Evolutionary conservation across 2,797 vertebrate genomes (phyloP), one percentile per base, ranked within the genome.

Genomic region (Choloepus didactylus): DNA sequence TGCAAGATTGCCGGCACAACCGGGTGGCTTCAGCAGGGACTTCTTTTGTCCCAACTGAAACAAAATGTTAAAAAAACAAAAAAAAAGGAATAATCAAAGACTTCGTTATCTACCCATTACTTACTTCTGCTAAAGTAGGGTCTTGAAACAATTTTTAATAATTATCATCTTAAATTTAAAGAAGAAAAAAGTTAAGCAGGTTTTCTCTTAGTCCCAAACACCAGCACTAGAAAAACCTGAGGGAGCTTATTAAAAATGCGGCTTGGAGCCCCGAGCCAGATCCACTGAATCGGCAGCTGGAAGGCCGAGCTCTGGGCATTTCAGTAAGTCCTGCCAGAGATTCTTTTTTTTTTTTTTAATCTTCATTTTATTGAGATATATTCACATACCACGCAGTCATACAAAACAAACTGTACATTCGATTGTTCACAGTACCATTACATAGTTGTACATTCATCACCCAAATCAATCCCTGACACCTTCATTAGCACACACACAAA

Each of bases 41-140:
- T 97, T 99, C 96, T 96, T 98, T 60, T 96, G 95, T 44, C 96
- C 98, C 86, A 91, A 27, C 99, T 99, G 89, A 85, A 94, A 97
- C 18, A 95, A 27, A 94, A 35, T 15, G 9, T 76, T 23, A 81
- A 82, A 85, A 12, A 15, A 31, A 69, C 2, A 35, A 35, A 35
- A 35, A 9, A 69, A 38, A 66, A 0, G 46, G 66, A 91, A n/a
- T 60, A 27, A 51, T n/a, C n/a, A 19, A 62, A 49, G 21, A 67
- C 0, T 31, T 72, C 49, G 31, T 35, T 31, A 79, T 19, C 69
- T 9, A n/a, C 18, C 11, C 59, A 38, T n/a, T 12, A 49, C n/a
- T 72, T 29, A 76, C 1, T 41, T 51, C 67, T 56, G 14, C n/a
- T 31, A 51, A 77, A 41, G 38, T 3, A 16, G 10, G 4, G 8